phyloP scores from a whole-genome alignment of 2,888 invertebrate species.

The Eilema sororculum region DNA sequence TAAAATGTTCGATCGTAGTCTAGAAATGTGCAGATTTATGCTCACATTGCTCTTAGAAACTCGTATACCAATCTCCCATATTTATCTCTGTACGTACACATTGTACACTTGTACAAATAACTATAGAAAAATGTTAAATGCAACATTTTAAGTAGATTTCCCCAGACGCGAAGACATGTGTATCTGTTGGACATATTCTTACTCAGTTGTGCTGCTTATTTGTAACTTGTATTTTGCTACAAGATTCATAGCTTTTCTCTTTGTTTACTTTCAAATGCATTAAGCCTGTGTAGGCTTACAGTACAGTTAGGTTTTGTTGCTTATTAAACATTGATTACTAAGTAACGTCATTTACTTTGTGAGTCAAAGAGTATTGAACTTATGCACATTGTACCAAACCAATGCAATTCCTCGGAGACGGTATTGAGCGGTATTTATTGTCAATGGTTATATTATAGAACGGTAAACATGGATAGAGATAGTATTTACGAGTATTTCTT shows the following conservation, averaged over 20 bases:
- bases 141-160: slow-evolving; percentile 29
- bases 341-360: neutral
- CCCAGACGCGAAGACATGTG: slow-evolving; percentile 17
- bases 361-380: neutral
- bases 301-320: neutral
- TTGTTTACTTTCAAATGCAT: neutral
- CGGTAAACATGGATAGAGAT: no score
- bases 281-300: no score
- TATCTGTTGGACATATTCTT: neutral
- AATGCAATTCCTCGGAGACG: neutral
- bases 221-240: neutral
- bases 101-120: slow-evolving; percentile 8
- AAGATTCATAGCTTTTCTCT: neutral
- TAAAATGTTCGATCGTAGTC: neutral
- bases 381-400: neutral
- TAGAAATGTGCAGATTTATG: neutral
- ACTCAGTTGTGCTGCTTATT: neutral
- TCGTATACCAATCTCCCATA: slow-evolving; percentile 19
- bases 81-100: neutral
- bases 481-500: no score
- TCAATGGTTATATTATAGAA: no score
- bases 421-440: neutral
- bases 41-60: neutral
- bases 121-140: slow-evolving; percentile 36
- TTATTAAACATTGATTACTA: neutral